Evolutionary conservation across 1,140 invertebrate species (phyloP).

Genomic region (Temnothorax longispinosus): DNA sequence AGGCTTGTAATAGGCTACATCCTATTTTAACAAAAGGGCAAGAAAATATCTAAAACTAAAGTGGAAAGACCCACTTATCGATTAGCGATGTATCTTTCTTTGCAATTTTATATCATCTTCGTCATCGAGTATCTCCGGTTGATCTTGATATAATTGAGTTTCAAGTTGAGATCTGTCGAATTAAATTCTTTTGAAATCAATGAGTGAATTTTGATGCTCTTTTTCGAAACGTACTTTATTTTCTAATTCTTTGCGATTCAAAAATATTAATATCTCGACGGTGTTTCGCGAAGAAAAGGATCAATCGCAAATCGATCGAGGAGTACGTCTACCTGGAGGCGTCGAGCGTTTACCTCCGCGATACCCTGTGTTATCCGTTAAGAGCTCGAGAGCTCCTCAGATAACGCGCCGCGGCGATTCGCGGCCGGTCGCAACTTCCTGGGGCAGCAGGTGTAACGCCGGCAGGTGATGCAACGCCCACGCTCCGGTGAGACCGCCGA

Average conservation of each 20-base stretch:
- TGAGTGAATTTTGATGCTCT: background rate
- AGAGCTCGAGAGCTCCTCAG: background rate
- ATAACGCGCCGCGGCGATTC: background rate
- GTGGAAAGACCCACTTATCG: background rate
- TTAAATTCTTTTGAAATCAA: background rate
- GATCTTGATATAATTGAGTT: background rate
- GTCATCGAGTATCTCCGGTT: background rate
- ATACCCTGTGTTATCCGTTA: background rate
- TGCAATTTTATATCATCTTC: background rate
- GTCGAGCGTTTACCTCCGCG: background rate
- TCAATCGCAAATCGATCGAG: background rate
- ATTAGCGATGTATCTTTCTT: background rate
- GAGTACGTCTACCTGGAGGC: background rate
- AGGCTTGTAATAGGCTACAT: background rate
- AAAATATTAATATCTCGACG: background rate
- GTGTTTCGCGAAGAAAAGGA: background rate
- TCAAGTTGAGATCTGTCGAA: background rate
- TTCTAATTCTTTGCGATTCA: background rate
- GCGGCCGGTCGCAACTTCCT: background rate
- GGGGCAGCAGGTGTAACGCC: slow-evolving; percentile 41
- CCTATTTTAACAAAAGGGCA: background rate
- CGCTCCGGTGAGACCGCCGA: background rate
- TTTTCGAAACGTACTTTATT: background rate
- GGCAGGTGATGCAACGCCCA: slow-evolving; percentile 25
- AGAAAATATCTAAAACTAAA: background rate